phyloP scores from a whole-genome alignment of 2,888 invertebrate genomes.

The Cephus spinipes region DNA sequence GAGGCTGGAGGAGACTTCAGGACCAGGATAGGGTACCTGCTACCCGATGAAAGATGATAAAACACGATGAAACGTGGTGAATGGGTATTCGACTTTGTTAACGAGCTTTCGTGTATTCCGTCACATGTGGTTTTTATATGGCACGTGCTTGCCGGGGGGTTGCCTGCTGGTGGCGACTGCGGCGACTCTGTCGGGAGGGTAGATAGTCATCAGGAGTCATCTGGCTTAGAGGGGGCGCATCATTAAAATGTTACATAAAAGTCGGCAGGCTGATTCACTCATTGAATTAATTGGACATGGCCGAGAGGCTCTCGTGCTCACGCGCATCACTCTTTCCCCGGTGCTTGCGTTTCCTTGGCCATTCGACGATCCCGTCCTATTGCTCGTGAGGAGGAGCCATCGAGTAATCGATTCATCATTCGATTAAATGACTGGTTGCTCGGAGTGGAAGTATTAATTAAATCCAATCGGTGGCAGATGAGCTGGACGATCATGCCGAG shows the following conservation, averaged over 20 bases:
- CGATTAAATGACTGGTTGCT: constrained; percentile 27
- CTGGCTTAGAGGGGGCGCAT: constrained; percentile 53
- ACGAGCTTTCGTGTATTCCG: constrained; percentile 39
- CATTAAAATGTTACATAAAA: constrained; percentile 49
- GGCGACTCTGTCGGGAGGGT: constrained; percentile 45
- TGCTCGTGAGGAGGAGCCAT: constrained; percentile 1
- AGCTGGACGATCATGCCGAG: constrained; percentile 38
- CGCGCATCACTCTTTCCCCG: constrained; percentile 27
- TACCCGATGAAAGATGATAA: not conserved
- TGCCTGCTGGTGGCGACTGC: constrained; percentile 57
- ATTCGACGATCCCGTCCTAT: not conserved
- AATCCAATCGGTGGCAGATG: constrained; percentile 44
- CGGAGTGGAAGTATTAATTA: constrained; percentile 37
- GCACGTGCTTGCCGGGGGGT: constrained; percentile 54
- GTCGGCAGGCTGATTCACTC: constrained; percentile 57
- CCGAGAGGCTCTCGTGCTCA: constrained; percentile 35
- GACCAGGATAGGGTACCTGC: constrained; percentile 9
- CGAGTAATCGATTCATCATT: constrained; percentile 9
- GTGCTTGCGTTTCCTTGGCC: not conserved
- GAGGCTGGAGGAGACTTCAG: not conserved
- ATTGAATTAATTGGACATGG: constrained; percentile 61
- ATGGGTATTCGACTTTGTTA: constrained; percentile 18
- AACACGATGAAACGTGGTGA: not conserved
- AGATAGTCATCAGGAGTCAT: constrained; percentile 66
- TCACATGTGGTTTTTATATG: constrained; percentile 43